These are phyloP conservation scores for Babyrousa celebensis DNA, from an alignment of 2,797 vertebrate genomes.

Conservation along the genomic window DNA sequence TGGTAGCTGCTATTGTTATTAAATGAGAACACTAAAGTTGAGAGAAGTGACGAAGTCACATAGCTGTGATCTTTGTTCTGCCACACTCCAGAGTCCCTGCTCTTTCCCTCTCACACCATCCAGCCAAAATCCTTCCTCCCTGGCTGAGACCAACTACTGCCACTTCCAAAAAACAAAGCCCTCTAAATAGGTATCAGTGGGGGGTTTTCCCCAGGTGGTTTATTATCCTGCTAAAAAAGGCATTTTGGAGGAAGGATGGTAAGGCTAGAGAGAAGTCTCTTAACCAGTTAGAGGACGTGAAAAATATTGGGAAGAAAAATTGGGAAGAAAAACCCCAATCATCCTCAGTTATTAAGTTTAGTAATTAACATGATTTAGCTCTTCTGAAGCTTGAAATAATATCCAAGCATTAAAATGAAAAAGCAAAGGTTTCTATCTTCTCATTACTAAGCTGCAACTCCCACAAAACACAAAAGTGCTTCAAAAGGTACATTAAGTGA, in stretches of 20 bases:
- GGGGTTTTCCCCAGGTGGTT: conserved; percentile 81
- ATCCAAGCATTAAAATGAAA: conserved; percentile 67
- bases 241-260: conserved; percentile 61
- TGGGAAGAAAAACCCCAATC: background rate
- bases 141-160: conserved; percentile 8
- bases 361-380: conserved; percentile 58
- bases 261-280: conserved; percentile 69
- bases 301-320: background rate
- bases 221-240: conserved; percentile 81
- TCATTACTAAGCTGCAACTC: conserved; percentile 51
- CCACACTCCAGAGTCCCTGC: conserved; percentile 50
- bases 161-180: conserved; percentile 84
- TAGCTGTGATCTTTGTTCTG: conserved; percentile 63
- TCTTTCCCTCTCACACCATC: conserved; percentile 73
- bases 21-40: conserved; percentile 69
- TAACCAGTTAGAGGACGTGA: conserved; percentile 69
- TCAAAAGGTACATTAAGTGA: conserved; percentile 46
- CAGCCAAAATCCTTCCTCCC: conserved; percentile 73
- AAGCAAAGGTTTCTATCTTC: conserved; percentile 38
- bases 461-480: conserved; percentile 60
- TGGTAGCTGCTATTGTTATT: conserved; percentile 40
- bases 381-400: conserved; percentile 73
- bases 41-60: conserved; percentile 74
- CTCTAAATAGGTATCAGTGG: conserved; percentile 76
- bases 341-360: conserved; percentile 33